Conservation (phyloP, 2,797 vertebrate species). For the Scleropages formosus region DNA sequence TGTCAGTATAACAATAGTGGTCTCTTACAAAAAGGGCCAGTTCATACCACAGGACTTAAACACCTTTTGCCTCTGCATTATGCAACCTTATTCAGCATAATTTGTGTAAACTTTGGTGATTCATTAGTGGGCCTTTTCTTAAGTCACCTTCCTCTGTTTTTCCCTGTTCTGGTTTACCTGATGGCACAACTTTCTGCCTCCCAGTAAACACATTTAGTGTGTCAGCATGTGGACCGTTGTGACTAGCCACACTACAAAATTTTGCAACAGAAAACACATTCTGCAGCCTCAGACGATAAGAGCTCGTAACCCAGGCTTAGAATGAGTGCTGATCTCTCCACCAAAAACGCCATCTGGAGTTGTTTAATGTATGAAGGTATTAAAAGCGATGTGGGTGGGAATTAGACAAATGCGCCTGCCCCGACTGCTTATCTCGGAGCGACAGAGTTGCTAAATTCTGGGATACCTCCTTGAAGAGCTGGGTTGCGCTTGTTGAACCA, state of each 20-base stretch:
- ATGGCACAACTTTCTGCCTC: too few species aligned
- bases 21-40: too few species aligned
- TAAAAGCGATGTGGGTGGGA: conserved; percentile 5
- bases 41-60: too few species aligned
- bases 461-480: not conserved
- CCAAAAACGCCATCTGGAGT: not conserved
- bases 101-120: too few species aligned
- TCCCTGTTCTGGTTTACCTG: too few species aligned
- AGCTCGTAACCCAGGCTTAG: not conserved
- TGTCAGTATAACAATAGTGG: too few species aligned
- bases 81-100: conserved; percentile 16
- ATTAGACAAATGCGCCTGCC: not conserved
- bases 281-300: not conserved
- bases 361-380: conserved; percentile 18
- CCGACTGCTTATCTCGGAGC: conserved; percentile 1
- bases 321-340: not conserved
- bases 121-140: too few species aligned
- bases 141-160: too few species aligned
- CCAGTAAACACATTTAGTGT: not conserved
- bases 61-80: not conserved
- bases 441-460: conserved; percentile 1
- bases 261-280: too few species aligned
- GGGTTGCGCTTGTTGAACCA: not conserved
- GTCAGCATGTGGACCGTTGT: not conserved
- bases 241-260: too few species aligned